Evolutionary conservation across 64 coral and sea anemone genomes (phyloP).

Genomic region (Pachyseris speciosa): DNA sequence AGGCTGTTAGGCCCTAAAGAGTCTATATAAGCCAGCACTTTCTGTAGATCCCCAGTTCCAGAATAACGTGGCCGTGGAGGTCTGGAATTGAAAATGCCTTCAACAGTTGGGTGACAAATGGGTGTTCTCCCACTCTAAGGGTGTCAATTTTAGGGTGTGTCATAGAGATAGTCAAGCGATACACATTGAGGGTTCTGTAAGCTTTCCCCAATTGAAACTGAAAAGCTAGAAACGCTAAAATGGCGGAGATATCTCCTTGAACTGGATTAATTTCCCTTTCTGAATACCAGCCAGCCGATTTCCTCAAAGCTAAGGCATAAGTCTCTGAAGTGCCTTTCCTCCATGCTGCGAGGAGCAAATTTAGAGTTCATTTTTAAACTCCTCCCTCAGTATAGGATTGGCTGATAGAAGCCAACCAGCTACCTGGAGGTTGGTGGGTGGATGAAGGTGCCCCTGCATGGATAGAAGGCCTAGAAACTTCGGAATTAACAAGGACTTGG

Average conservation of each 20-base stretch:
- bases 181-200: too few relatives aligned
- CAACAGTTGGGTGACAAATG: constrained; percentile 5
- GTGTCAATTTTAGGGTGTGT: constrained; percentile 30
- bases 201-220: background rate
- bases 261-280: too few relatives aligned
- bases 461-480: too few relatives aligned
- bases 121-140: constrained; percentile 10
- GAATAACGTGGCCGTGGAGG: constrained; percentile 11
- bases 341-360: background rate
- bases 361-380: background rate
- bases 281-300: too few relatives aligned
- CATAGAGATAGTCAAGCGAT: too few relatives aligned
- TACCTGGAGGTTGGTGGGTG: too few relatives aligned
- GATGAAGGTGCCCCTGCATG: too few relatives aligned
- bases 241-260: background rate
- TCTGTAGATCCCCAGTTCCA: background rate
- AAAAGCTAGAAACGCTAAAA: too few relatives aligned
- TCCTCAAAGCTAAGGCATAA: background rate
- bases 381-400: background rate
- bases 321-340: too few relatives aligned
- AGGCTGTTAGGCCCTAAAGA: background rate
- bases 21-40: background rate
- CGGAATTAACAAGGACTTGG: background rate
- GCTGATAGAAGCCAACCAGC: too few relatives aligned
- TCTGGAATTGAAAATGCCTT: background rate